A percentile compares a stretch with the other conserved stretches of the same genome.
Evolutionary conservation across 2,113 vertebrate genomes (phyloP).

Genomic region (Dipodomys ordii): DNA sequence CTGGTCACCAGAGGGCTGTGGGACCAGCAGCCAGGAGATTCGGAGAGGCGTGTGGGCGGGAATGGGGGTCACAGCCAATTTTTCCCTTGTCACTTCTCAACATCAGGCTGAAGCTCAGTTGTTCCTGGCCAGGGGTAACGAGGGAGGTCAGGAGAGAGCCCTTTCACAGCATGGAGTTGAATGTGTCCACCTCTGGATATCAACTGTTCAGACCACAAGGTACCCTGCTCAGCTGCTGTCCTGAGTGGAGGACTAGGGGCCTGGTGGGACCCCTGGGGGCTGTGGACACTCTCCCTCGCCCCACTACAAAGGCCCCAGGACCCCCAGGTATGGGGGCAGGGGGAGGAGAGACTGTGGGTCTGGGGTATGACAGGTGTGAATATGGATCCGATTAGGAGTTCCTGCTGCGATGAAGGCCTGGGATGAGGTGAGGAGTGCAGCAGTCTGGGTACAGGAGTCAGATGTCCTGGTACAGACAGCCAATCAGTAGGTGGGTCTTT

Average conservation of each 20-base stretch:
- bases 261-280: background rate
- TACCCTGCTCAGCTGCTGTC: background rate
- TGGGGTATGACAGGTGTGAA: constrained; percentile 57
- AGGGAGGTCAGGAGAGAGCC: background rate
- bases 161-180: constrained; percentile 59
- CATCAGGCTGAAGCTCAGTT: background rate
- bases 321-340: background rate
- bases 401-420: constrained; percentile 74
- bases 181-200: background rate
- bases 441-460: constrained; percentile 82
- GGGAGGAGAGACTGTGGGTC: constrained; percentile 17
- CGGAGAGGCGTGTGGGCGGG: background rate
- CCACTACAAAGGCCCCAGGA: background rate
- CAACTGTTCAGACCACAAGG: constrained; percentile 16
- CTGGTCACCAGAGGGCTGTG: fast-evolving
- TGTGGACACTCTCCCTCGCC: too few species aligned
- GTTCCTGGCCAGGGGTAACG: background rate
- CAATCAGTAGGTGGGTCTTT: constrained; percentile 66
- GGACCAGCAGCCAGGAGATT: background rate
- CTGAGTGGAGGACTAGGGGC: background rate
- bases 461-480: constrained; percentile 77
- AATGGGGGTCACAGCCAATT: background rate
- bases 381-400: background rate
- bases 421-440: constrained; percentile 80
- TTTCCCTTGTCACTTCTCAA: background rate